Evolutionary conservation across 2,888 invertebrate species (phyloP).

Genomic region (Lissonota sp.): DNA sequence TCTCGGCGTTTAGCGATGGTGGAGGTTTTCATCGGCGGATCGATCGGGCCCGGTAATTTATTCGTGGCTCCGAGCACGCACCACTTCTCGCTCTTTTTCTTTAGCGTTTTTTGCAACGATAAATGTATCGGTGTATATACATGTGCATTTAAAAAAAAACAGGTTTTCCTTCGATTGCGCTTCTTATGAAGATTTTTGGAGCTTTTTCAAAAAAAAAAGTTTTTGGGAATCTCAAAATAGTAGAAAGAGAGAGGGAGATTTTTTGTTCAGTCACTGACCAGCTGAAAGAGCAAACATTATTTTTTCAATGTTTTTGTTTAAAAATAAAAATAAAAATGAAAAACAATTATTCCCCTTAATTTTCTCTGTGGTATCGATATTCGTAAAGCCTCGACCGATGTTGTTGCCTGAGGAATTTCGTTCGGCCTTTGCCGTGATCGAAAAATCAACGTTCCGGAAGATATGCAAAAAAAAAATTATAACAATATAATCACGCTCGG

Average conservation of each 20-base stretch:
- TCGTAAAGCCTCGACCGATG: constrained; percentile 25
- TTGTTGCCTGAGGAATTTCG: constrained; percentile 32
- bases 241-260: no score
- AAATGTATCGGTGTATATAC: constrained; percentile 27
- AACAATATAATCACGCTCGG: neutral
- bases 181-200: no score
- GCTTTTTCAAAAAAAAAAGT: no score
- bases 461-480: neutral
- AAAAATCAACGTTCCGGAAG: constrained; percentile 35
- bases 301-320: constrained; percentile 63
- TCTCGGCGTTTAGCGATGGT: constrained; percentile 36
- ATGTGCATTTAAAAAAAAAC: constrained; percentile 40
- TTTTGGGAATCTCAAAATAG: no score
- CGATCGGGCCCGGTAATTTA: constrained; percentile 71
- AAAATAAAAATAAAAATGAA: no score
- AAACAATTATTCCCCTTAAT: constrained; percentile 3
- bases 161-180: neutral
- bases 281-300: constrained; percentile 64
- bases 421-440: constrained; percentile 10
- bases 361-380: constrained; percentile 12
- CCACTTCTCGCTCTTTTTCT: constrained; percentile 37
- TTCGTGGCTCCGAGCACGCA: constrained; percentile 63
- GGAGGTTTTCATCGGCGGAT: constrained; percentile 66
- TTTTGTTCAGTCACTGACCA: no score
- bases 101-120: constrained; percentile 32